Evolutionary conservation across 2,888 invertebrate genomes (phyloP).

Genomic region (Isoperla grammatica): DNA sequence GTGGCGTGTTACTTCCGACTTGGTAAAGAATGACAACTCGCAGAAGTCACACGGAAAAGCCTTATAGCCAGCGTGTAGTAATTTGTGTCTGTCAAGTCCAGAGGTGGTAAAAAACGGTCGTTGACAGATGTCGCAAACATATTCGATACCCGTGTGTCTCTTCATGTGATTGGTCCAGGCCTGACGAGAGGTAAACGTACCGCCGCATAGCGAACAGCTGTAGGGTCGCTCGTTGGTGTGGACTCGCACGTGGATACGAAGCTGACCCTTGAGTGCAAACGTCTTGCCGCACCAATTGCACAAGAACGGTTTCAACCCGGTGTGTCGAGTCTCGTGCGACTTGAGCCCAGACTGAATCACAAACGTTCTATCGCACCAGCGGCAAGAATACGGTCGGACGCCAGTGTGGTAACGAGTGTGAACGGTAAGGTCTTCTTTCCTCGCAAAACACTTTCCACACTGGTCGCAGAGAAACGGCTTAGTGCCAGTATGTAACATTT

Average conservation of each 20-base stretch:
- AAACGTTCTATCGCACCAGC: conserved; percentile 32
- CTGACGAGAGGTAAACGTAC: conserved; percentile 37
- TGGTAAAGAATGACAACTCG: conserved; percentile 39
- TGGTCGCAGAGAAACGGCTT: conserved; percentile 48
- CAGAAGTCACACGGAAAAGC: conserved; percentile 39
- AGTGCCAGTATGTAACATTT: conserved; percentile 14
- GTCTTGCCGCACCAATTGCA: conserved; percentile 35
- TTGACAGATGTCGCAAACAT: conserved; percentile 37
- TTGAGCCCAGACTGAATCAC: conserved; percentile 26
- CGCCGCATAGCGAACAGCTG: conserved; percentile 37
- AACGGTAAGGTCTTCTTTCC: conserved; percentile 32
- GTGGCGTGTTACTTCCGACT: conserved; percentile 39
- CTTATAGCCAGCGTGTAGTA: conserved; percentile 37
- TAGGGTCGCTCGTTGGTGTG: conserved; percentile 29
- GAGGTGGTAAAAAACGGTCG: conserved; percentile 39
- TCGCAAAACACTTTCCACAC: conserved; percentile 47
- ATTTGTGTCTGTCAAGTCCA: conserved; percentile 39
- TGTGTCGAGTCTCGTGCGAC: conserved; percentile 24
- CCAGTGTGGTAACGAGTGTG: conserved; percentile 32
- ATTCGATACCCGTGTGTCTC: conserved; percentile 38
- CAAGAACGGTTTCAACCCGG: conserved; percentile 27
- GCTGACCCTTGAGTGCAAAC: conserved; percentile 33
- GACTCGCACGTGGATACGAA: conserved; percentile 35
- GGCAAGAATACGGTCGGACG: conserved; percentile 33
- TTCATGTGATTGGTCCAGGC: conserved; percentile 39